Conservation (phyloP, 2,113 vertebrate species). For the Tretioscincus oriximinensis region DNA sequence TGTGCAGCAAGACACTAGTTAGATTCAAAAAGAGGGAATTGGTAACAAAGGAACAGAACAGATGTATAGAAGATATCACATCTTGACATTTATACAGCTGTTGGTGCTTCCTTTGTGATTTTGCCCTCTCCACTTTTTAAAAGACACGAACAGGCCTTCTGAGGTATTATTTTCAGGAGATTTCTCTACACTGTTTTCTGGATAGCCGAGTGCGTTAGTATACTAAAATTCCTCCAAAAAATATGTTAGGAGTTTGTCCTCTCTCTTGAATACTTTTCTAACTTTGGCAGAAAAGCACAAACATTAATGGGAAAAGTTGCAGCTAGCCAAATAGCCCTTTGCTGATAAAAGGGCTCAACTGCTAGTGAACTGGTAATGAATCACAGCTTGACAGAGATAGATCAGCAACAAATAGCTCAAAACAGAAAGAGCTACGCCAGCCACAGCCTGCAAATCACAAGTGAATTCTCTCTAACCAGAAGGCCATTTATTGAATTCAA, state of each 20-base stretch:
- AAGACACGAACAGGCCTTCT: background rate
- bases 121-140: background rate
- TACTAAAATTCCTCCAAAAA: constrained; percentile 1
- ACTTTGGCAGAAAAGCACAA: background rate
- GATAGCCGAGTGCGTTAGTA: background rate
- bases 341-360: constrained; percentile 20
- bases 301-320: constrained; percentile 10
- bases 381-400: constrained; percentile 24
- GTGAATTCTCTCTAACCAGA: background rate
- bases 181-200: background rate
- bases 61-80: too few species aligned
- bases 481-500: background rate
- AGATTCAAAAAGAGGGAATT: too few species aligned
- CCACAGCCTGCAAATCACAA: background rate
- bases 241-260: background rate
- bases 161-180: background rate
- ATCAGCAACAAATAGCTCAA: constrained; percentile 11
- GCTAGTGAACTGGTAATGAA: constrained; percentile 17
- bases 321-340: constrained; percentile 13
- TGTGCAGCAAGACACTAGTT: too few species aligned
- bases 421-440: background rate
- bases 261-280: background rate
- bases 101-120: background rate
- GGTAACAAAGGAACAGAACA: too few species aligned
- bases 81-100: background rate